Base-by-base conservation (phyloP, 2,888 invertebrate species). In the Piscicola geometra region DNA sequence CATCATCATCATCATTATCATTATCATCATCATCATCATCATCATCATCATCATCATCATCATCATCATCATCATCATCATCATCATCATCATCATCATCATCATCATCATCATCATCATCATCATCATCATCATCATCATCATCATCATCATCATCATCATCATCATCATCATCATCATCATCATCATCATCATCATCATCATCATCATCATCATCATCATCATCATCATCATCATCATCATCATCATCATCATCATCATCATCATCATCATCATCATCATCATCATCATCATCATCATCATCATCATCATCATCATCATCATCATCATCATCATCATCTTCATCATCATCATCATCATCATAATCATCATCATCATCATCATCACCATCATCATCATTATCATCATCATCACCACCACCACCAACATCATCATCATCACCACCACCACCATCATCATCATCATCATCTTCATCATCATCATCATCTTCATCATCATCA, bases 1-100 rank as follows among this genome's bases (percentile, higher is more conserved):
- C 67, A 2, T 67, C 67, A 67, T 67, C 67, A 67, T 67, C 67
- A 67, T 67, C 67, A 67, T 67, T 30, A 67, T 67, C 67, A 67
- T 67, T 30, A 67, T 67, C 67, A 67, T 67, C 67, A 56, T 1
- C 56, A 56, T 1, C 56, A 56, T 5, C 60, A 60, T 5, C 9
- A 60, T 12, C 60, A 60, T 60, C 60, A 60, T 15, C 18, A 60
- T 60, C 60, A 15, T 60, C 12, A 60, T 12, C 18, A 12, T 60
- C 64, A 64, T 1, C 64, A 1, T 64, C 64, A 64, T 9, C n/a
- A 1, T 64, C 64, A 64, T n/a, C 64, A 1, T 64, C 21, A 64
- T n/a, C n/a, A 1, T n/a, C 64, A n/a, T n/a, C 64, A 9, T 64
- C n/a, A n/a, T n/a, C 21, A n/a, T 64, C 64, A 64, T n/a, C 64